These are phyloP conservation scores for Sebastes elongatus DNA, from an alignment of 2,797 vertebrate species.

Conservation along the genomic window DNA sequence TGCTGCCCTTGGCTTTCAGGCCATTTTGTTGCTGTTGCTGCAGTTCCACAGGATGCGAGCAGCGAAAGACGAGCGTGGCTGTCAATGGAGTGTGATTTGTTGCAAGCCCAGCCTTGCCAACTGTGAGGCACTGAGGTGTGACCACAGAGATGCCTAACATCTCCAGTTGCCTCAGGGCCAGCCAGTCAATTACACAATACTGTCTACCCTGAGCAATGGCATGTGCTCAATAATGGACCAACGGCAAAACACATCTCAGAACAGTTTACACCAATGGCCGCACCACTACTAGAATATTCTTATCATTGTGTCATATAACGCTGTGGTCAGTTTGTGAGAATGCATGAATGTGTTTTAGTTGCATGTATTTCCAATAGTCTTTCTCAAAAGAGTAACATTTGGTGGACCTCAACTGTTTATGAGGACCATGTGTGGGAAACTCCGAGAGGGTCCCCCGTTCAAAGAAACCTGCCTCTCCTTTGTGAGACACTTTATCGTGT, in stretches of 20 bases:
- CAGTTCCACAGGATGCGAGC: slow-evolving; percentile 56
- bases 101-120: slow-evolving; percentile 79
- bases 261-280: slow-evolving; percentile 13
- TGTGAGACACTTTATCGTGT: slow-evolving; percentile 79
- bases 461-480: slow-evolving; percentile 80
- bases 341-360: neutral
- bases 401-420: slow-evolving; percentile 62
- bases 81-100: slow-evolving; percentile 78
- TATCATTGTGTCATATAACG: neutral
- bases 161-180: slow-evolving; percentile 79
- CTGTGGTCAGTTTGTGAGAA: slow-evolving; percentile 15
- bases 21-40: slow-evolving; percentile 60
- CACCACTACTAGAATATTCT: slow-evolving; percentile 14
- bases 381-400: slow-evolving; percentile 38
- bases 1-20: slow-evolving; percentile 48
- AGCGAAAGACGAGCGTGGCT: slow-evolving; percentile 61
- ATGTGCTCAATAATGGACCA: slow-evolving; percentile 72
- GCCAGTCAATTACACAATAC: slow-evolving; percentile 80
- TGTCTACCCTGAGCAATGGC: slow-evolving; percentile 70
- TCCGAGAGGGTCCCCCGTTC: slow-evolving; percentile 65
- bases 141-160: slow-evolving; percentile 76
- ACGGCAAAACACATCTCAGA: slow-evolving; percentile 49
- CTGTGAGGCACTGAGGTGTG: slow-evolving; percentile 81
- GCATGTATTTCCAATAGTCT: slow-evolving; percentile 10
- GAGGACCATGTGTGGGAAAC: slow-evolving; percentile 79